Base-by-base conservation (phyloP, 2,888 invertebrate species). In the Harmothoe impar region DNA sequence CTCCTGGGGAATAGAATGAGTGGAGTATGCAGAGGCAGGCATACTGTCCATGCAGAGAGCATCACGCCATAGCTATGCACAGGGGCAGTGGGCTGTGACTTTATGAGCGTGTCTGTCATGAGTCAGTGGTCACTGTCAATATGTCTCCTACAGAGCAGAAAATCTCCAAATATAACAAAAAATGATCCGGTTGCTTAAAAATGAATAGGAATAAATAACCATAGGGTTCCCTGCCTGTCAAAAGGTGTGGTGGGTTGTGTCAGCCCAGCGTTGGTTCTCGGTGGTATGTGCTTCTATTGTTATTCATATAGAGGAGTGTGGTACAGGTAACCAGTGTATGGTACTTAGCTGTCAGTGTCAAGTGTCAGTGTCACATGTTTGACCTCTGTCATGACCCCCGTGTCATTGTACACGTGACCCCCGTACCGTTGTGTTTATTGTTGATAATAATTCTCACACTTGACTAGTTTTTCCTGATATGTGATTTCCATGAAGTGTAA, bases 101-200 rank as follows among this genome's bases (percentile, higher is more conserved):
- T 23, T 29, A 72, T 72, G 72, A 72, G 72, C 72, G 72, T 72
- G 72, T 29, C 31, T 15, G 72, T 29, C 17, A 72, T 25, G 72
- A 15, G n/a, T 72, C 72, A 72, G 29, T 72, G 72, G 15, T 15
- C 72, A 17, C 1, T 15, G 72, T 72, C 72, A 72, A 72, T 72
- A 72, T 72, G 20, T 72, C 72, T 72, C 72, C 72, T 72, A 23
- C 72, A 72, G 72, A 25, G 29, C 72, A 72, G 72, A 72, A 72
- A 72, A 72, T 72, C 31, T 15, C 29, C 72, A 72, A 72, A 72
- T 29, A 72, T 5, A 72, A 72, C 29, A 25, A 25, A 29, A 43
- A 72, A 23, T 72, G 72, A 72, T 72, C 72, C 25, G 25, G 25
- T 72, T 72, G 3, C 72, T 25, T 72, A 29, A 72, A 43, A 7